These are phyloP conservation scores for Cryptocheilus praepositus DNA, from an alignment of 2,888 invertebrate genomes.

Conservation along the genomic window DNA sequence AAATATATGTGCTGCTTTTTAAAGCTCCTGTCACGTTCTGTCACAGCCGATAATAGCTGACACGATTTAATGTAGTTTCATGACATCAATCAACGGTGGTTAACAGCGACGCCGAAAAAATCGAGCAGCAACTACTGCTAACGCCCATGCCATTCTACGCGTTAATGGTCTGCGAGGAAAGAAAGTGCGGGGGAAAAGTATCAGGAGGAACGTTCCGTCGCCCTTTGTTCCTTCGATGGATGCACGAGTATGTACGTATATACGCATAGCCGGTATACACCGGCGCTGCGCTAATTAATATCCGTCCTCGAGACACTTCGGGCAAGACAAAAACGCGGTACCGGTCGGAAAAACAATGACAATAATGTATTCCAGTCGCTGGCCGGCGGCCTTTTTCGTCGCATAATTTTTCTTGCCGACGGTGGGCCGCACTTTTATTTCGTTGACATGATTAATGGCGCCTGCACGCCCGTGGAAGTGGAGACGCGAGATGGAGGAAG, in stretches of 20 bases:
- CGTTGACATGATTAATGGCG: constrained; percentile 63
- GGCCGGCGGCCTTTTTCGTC: constrained; percentile 38
- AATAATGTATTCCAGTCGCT: constrained; percentile 53
- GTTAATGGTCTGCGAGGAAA: too few species aligned
- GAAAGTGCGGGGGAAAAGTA: too few species aligned
- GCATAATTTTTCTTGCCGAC: constrained; percentile 59
- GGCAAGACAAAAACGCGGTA: constrained; percentile 19
- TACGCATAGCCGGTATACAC: constrained; percentile 13
- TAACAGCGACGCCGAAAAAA: too few species aligned
- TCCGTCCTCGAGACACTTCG: constrained; percentile 22
- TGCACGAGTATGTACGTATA: neutral
- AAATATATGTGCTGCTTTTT: too few species aligned
- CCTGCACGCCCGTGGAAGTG: constrained; percentile 14
- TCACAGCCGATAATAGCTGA: too few species aligned
- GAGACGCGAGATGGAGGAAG: constrained; percentile 47
- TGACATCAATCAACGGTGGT: too few species aligned
- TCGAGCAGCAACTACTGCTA: too few species aligned
- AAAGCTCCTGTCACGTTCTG: too few species aligned
- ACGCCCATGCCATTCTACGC: too few species aligned
- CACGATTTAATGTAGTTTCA: too few species aligned
- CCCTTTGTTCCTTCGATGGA: constrained; percentile 1
- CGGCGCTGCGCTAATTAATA: constrained; percentile 48
- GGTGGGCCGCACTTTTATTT: constrained; percentile 56
- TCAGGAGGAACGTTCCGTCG: neutral
- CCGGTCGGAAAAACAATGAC: constrained; percentile 46